Evolutionary conservation across 1,140 invertebrate genomes (phyloP).

Genomic region (Cotesia vestalis): DNA sequence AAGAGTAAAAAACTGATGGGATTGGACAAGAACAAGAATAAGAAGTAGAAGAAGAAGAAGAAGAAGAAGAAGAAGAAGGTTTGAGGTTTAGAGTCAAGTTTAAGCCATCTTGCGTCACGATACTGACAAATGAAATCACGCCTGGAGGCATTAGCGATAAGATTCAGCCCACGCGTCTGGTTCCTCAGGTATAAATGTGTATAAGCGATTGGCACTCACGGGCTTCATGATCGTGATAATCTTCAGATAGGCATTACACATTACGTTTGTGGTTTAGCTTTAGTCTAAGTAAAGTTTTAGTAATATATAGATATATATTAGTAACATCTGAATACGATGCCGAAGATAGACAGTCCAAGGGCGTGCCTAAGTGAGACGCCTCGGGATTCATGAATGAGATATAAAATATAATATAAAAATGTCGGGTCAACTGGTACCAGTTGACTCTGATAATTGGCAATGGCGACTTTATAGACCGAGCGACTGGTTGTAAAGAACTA

Average conservation of each 20-base stretch:
- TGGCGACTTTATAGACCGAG: not conserved
- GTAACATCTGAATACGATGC: not conserved
- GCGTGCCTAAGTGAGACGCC: slow-evolving; percentile 11
- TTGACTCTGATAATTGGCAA: slow-evolving; percentile 59
- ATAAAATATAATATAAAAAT: slow-evolving; percentile 39
- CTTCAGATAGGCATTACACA: too few species aligned
- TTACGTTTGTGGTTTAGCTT: too few species aligned
- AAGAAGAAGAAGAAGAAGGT: not conserved
- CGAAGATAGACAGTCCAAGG: not conserved
- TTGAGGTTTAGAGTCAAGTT: not conserved
- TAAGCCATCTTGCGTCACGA: slow-evolving; percentile 2
- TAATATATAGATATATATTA: too few species aligned
- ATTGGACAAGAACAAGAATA: too few species aligned
- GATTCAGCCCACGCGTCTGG: not conserved
- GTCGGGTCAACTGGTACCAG: slow-evolving; percentile 56
- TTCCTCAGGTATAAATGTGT: slow-evolving; percentile 4
- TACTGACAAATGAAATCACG: slow-evolving; percentile 7
- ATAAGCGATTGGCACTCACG: not conserved
- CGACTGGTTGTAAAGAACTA: not conserved
- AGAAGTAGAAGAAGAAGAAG: too few species aligned
- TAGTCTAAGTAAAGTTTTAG: too few species aligned
- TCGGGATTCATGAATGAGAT: slow-evolving; percentile 38
- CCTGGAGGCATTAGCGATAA: not conserved
- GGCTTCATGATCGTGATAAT: too few species aligned
- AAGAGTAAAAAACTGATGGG: too few species aligned